These are phyloP conservation scores for Uloborus diversus DNA, from an alignment of 1,140 invertebrate species.

Conservation along the genomic window DNA sequence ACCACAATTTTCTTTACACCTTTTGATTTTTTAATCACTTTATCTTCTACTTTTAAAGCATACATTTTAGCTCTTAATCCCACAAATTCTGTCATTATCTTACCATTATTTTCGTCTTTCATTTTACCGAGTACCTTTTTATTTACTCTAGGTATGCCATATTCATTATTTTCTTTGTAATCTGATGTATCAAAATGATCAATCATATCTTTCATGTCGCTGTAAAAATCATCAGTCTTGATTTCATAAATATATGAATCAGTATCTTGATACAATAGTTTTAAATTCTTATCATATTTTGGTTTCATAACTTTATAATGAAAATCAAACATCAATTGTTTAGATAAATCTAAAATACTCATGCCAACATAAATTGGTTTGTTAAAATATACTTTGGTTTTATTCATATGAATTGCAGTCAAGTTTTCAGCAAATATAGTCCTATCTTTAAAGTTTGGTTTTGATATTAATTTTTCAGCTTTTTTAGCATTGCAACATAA, in stretches of 20 bases:
- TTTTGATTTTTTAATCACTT: conserved; percentile 56
- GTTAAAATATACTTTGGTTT: conserved; percentile 57
- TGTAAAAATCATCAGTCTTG: conserved; percentile 56
- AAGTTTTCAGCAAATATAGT: conserved; percentile 58
- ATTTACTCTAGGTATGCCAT: conserved; percentile 61
- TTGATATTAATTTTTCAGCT: conserved; percentile 62
- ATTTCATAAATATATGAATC: conserved; percentile 54
- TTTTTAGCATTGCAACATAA: conserved; percentile 62
- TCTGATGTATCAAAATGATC: conserved; percentile 52
- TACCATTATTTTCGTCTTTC: conserved; percentile 67
- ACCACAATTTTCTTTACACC: conserved; percentile 56
- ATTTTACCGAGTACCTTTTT: conserved; percentile 68
- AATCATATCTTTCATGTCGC: conserved; percentile 53
- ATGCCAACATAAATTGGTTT: conserved; percentile 62
- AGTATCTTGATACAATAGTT: conserved; percentile 58
- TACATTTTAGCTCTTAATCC: conserved; percentile 67
- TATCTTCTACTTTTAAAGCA: conserved; percentile 57
- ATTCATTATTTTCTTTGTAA: conserved; percentile 57
- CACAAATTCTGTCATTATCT: conserved; percentile 64
- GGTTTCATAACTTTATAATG: conserved; percentile 60
- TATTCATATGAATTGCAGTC: conserved; percentile 48
- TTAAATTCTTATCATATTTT: conserved; percentile 56
- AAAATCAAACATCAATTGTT: conserved; percentile 62
- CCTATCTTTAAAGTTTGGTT: conserved; percentile 64
- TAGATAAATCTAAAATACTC: conserved; percentile 60